phyloP scores from a whole-genome alignment of 2,113 vertebrate genomes.

The Catagonus wagneri region DNA sequence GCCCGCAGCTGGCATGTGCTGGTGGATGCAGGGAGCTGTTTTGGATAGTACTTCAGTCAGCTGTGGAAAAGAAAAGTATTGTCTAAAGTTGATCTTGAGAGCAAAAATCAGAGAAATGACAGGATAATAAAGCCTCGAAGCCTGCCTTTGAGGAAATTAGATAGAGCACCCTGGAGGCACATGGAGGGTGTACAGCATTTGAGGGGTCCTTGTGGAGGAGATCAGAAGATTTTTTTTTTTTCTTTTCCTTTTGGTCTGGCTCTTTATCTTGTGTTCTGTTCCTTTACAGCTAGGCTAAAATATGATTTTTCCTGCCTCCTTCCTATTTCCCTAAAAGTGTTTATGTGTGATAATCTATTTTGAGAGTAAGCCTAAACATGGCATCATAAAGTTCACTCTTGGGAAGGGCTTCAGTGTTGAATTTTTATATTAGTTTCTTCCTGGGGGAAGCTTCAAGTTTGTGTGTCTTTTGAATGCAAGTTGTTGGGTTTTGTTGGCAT shows the following conservation, averaged over 20 bases:
- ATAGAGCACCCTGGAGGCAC: background rate
- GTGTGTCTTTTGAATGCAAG: background rate
- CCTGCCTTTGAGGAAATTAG: background rate
- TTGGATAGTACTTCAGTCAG: background rate
- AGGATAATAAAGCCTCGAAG: background rate
- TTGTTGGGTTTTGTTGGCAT: background rate
- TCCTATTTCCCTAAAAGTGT: background rate
- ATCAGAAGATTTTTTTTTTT: background rate
- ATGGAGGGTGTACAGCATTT: background rate
- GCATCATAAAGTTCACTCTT: background rate
- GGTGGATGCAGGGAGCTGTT: background rate
- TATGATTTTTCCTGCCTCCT: background rate
- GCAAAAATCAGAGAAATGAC: conserved; percentile 22
- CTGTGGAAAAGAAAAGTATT: background rate
- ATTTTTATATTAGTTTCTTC: background rate
- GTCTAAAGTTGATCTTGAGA: conserved; percentile 13
- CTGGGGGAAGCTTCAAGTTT: background rate
- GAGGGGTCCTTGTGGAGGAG: background rate
- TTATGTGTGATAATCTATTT: background rate
- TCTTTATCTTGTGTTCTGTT: background rate
- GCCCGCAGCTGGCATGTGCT: background rate
- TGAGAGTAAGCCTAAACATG: background rate
- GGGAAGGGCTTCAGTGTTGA: background rate
- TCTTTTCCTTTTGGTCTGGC: background rate
- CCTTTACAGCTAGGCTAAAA: background rate